These are phyloP conservation scores for Meganola albula DNA, from an alignment of 2,888 invertebrate species.

Conservation along the genomic window DNA sequence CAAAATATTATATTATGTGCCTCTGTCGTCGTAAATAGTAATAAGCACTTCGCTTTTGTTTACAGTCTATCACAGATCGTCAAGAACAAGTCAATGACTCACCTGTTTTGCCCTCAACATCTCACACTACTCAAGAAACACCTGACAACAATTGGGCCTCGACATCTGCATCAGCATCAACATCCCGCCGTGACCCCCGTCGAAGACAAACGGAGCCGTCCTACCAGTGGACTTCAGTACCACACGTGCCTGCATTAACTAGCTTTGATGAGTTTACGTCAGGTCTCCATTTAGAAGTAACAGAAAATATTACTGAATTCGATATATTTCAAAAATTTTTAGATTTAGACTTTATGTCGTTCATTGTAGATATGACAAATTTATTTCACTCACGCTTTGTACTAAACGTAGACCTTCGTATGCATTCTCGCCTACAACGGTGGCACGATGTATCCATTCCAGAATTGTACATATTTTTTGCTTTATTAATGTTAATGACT, in stretches of 20 bases:
- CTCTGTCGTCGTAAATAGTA: constrained; percentile 10
- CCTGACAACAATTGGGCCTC: constrained; percentile 13
- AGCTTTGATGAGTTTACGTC: constrained; percentile 14
- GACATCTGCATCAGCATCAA: constrained; percentile 12
- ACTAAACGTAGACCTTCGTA: constrained; percentile 10
- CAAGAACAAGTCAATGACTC: constrained; percentile 10
- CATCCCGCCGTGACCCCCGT: constrained; percentile 13
- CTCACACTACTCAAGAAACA: constrained; percentile 11
- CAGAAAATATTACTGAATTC: constrained; percentile 13
- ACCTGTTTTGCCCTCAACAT: constrained; percentile 12
- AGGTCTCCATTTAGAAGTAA: constrained; percentile 11
- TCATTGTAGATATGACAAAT: constrained; percentile 10
- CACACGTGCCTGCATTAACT: constrained; percentile 11
- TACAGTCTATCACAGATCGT: constrained; percentile 12
- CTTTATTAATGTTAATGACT: constrained; percentile 16
- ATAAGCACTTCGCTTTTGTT: constrained; percentile 9
- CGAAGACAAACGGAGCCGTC: constrained; percentile 13
- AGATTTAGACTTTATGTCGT: constrained; percentile 10
- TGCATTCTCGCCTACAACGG: constrained; percentile 14
- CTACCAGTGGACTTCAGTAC: constrained; percentile 13
- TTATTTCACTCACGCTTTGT: constrained; percentile 9
- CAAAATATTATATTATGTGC: constrained; percentile 11
- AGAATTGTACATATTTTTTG: constrained; percentile 16
- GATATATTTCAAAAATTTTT: constrained; percentile 11
- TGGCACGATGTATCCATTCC: constrained; percentile 15